Conservation (phyloP, 2,888 invertebrate genomes). For the Coenonympha glycerion region DNA sequence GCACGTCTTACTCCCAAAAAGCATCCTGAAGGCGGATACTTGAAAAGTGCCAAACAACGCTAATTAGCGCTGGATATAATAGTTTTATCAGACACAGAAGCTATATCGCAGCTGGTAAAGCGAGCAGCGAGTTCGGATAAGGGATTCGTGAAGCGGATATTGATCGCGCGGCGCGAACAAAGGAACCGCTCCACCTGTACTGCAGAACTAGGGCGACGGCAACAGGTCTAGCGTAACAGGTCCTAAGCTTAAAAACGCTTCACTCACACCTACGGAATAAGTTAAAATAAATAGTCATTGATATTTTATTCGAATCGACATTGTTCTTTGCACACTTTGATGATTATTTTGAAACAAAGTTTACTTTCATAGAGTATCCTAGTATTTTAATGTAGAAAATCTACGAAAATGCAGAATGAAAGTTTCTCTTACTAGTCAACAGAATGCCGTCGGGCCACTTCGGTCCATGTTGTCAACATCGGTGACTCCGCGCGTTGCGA, state of each 20-base stretch:
- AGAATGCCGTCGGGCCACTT: no score
- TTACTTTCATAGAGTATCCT: no score
- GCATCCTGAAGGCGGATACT: background rate
- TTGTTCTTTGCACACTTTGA: no score
- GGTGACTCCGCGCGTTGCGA: no score
- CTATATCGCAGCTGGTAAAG: background rate
- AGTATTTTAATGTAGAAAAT: no score
- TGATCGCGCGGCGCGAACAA: conserved; percentile 53
- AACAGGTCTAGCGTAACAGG: conserved; percentile 30
- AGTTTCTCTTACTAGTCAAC: no score
- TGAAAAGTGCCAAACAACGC: background rate
- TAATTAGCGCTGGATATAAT: background rate
- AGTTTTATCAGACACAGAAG: background rate
- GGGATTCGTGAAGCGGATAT: conserved; percentile 42
- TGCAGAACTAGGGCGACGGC: conserved; percentile 18
- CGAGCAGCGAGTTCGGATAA: conserved; percentile 6
- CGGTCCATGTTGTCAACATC: no score
- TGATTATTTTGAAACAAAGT: no score
- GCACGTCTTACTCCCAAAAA: background rate
- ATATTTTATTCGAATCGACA: no score
- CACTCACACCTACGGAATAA: background rate
- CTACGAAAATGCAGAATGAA: no score
- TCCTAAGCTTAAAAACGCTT: background rate
- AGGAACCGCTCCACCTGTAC: conserved; percentile 33
- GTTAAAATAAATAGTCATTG: no score